A percentile compares a stretch with the other conserved stretches of the same genome.
phyloP scores from a whole-genome alignment of 2,888 invertebrate species.

The Andrena trimmerana region DNA sequence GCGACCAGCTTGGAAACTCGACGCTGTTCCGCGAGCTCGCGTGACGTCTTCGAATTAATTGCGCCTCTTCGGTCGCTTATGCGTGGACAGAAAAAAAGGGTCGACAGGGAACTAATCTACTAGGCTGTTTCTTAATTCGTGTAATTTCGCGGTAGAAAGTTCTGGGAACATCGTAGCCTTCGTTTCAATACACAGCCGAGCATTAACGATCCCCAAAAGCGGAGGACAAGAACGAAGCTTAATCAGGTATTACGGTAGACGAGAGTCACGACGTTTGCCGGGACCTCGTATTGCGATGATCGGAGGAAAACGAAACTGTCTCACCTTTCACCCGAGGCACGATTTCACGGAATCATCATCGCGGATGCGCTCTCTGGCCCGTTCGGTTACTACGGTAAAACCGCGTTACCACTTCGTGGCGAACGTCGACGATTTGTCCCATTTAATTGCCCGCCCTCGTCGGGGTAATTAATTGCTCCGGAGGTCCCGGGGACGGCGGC shows the following conservation, averaged over 20 bases:
- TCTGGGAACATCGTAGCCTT: background rate
- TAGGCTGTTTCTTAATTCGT: background rate
- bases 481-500: conserved; percentile 43
- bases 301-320: conserved; percentile 21
- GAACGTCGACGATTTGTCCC: conserved; percentile 70
- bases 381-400: conserved; percentile 10
- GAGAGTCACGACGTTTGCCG: background rate
- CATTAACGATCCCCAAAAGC: background rate
- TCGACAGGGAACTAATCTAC: background rate
- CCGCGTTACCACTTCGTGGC: conserved; percentile 19
- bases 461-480: conserved; percentile 73
- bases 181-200: background rate
- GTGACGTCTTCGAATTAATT: background rate
- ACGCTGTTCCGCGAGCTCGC: conserved; percentile 5
- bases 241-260: background rate
- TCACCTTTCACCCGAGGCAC: conserved; percentile 25
- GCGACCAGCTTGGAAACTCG: conserved; percentile 28
- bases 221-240: background rate
- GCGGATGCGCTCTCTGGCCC: background rate
- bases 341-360: conserved; percentile 20
- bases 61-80: background rate
- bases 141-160: background rate
- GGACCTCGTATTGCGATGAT: background rate
- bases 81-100: background rate
- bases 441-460: conserved; percentile 73